Conservation (phyloP, 2,888 invertebrate genomes). For the Andrena bicolor region DNA sequence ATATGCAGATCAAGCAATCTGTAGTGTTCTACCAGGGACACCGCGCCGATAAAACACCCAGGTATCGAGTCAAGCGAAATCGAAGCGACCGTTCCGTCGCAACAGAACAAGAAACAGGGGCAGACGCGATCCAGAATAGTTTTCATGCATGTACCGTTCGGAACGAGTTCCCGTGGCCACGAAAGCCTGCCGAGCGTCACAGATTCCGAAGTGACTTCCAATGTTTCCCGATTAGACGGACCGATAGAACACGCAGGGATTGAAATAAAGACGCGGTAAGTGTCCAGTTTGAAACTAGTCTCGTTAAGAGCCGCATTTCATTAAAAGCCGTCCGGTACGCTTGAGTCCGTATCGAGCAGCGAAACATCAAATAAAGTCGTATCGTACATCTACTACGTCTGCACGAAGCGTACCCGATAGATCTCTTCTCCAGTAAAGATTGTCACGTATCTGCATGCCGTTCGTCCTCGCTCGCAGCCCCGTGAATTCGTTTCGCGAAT, state of each 20-base stretch:
- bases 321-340: constrained; percentile 35
- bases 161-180: constrained; percentile 6
- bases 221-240: constrained; percentile 36
- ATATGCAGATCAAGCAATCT: constrained; percentile 23
- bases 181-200: constrained; percentile 12
- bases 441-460: constrained; percentile 34
- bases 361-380: constrained; percentile 38
- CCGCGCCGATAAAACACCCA: constrained; percentile 5
- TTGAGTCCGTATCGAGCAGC: constrained; percentile 15
- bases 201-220: constrained; percentile 5
- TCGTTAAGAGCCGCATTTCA: constrained; percentile 50
- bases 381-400: constrained; percentile 30
- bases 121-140: constrained; percentile 21
- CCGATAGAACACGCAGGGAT: constrained; percentile 37
- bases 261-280: constrained; percentile 48
- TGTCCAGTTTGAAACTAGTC: constrained; percentile 35
- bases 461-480: constrained; percentile 19
- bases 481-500: neutral
- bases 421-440: constrained; percentile 36
- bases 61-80: constrained; percentile 23
- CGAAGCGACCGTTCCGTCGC: constrained; percentile 32
- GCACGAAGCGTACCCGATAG: neutral
- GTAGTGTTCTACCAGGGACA: neutral
- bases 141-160: constrained; percentile 14
- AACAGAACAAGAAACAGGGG: constrained; percentile 17